Conservation (phyloP, 2,113 vertebrate species). For the Phycodurus eques region DNA sequence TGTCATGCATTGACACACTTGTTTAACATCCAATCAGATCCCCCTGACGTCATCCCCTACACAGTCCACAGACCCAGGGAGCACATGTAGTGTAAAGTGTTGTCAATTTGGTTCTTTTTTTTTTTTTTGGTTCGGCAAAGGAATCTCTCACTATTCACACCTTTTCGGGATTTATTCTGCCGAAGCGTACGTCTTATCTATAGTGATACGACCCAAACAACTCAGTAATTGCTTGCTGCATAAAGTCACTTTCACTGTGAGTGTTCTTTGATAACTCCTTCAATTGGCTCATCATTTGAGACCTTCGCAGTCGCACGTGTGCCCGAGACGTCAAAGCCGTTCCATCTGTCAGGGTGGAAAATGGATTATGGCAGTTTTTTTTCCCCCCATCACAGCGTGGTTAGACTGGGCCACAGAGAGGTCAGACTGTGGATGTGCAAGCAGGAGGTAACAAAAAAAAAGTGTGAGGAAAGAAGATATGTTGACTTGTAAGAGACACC, state of each 20-base stretch:
- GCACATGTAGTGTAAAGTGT: not conserved
- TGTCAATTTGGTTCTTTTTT: not conserved
- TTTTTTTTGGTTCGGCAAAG: not conserved
- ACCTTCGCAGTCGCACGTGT: conserved; percentile 45
- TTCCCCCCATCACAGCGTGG: conserved; percentile 16
- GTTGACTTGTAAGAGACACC: not conserved
- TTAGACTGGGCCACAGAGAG: conserved; percentile 21
- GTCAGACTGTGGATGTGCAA: conserved; percentile 14
- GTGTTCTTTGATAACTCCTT: conserved; percentile 2
- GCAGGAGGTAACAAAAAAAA: conserved; percentile 5
- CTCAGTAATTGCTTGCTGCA: not conserved
- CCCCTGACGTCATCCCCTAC: not conserved
- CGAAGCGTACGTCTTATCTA: not conserved
- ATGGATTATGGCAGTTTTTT: conserved; percentile 47
- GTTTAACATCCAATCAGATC: no score
- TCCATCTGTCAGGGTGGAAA: conserved; percentile 34
- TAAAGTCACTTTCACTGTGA: conserved; percentile 21
- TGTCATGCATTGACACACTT: no score
- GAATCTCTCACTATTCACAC: not conserved
- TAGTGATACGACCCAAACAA: not conserved
- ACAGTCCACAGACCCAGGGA: not conserved
- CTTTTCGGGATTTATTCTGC: no score
- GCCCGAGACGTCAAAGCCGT: conserved; percentile 17
- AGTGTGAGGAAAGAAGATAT: not conserved
- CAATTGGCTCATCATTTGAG: conserved; percentile 20